These are phyloP conservation scores for Morinoia aosen DNA, from an alignment of 2,888 invertebrate genomes.

Conservation along the genomic window DNA sequence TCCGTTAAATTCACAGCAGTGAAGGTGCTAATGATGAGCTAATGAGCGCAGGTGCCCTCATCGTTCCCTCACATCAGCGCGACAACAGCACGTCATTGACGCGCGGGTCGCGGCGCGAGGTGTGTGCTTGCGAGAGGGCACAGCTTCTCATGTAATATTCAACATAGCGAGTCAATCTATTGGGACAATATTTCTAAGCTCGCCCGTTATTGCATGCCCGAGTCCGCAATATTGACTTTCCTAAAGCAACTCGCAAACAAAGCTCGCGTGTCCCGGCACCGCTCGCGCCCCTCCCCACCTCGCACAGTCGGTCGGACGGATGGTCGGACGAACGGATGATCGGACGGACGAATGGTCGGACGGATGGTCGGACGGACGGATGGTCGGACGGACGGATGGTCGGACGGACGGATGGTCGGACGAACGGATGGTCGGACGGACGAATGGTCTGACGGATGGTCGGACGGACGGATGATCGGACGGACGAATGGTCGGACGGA, in stretches of 20 bases:
- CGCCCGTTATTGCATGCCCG: constrained; percentile 47
- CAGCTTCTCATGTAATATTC: constrained; percentile 45
- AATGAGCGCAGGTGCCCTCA: too few relatives aligned
- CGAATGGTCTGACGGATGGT: too few relatives aligned
- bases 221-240: constrained; percentile 51
- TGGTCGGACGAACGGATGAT: too few relatives aligned
- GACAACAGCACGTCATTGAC: background rate
- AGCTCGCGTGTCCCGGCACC: background rate
- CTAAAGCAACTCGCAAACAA: constrained; percentile 34
- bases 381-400: too few relatives aligned
- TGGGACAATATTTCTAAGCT: constrained; percentile 53
- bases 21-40: too few relatives aligned
- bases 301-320: background rate
- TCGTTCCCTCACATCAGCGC: background rate
- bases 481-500: too few relatives aligned
- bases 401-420: too few relatives aligned
- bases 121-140: background rate
- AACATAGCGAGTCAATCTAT: constrained; percentile 51
- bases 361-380: too few relatives aligned
- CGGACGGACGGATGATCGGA: too few relatives aligned
- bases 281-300: background rate
- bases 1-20: too few relatives aligned
- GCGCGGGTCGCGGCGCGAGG: background rate
- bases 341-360: too few relatives aligned
- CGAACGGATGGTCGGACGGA: too few relatives aligned